Base-by-base conservation (phyloP, 1,140 invertebrate species). In the Lasaia peninsularis region DNA sequence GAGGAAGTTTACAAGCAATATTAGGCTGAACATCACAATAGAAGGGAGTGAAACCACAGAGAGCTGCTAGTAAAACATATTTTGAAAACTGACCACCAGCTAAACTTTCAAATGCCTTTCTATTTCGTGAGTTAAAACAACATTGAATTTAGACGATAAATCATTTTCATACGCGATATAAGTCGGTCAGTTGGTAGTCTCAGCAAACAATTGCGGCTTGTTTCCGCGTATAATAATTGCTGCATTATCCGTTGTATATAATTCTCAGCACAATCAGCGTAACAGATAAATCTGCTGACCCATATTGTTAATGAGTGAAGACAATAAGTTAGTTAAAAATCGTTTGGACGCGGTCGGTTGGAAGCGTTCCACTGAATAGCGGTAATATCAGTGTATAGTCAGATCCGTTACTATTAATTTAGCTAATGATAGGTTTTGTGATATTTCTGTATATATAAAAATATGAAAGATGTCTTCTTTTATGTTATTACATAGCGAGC, bases 331-430 rank as follows among this genome's bases (percentile, higher is more conserved):
- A 58, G 62, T 64, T 66, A 60, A 66, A 68, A 65, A 56, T 57
- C 52, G 35, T 12, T 54, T 53, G 32, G 67, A 70, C 59, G 53
- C 65, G 67, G 65, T 70, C 61, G 55, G 70, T 54, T 73, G 70
- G 52, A 50, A 53, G 49, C 49, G 44, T 40, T 49, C 58, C 16
- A 18, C 60, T 62, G 53, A 55, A 44, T 73, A 71, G 68, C 71
- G 71, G 71, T 71, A 73, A 33, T 24, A 7, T 12, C 12, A 28
- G 32, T 31, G 28, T 55, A 44, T 21, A 31, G 14, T 12, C 34
- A 28, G 14, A 10, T 16, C 35, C 35, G 35, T 44, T 44, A 40
- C 35, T 16, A 24, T 40, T 35, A 37, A 40, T 24, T 37, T 40
- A 54, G 28, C 34, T 32, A 10, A 28, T 20, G 24, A 28, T 28